Evolutionary conservation across 2,797 vertebrate genomes (phyloP), one percentile per base, ranked within the genome.

Genomic region (Acipenser oxyrinchus): DNA sequence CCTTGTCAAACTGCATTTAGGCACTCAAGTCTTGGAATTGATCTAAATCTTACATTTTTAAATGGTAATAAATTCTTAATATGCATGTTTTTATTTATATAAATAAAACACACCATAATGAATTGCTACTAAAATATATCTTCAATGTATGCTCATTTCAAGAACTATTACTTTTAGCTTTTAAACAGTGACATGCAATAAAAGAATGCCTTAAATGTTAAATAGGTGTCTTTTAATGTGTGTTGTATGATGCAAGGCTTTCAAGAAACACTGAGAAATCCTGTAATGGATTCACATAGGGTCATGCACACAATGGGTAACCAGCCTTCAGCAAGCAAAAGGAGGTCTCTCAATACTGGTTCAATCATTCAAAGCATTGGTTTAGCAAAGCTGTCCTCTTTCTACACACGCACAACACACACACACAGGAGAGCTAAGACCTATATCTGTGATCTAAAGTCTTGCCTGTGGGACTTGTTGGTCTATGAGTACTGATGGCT

Each of bases 381-480:
- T 67, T 58, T 58, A 6, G 2, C 55, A 12, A 11, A 10, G 55
- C 55, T 10, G 49, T 63, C 70, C 74, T 66, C 9, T 62, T 49
- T 49, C 58, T 59, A 12, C 49, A 73, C 67, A 58, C 71, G 74
- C 75, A 66, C 69, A 75, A 69, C 53, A 81, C 11, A 73, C 70
- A 75, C 66, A 80, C 73, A 83, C 72, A 48, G 80, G 74, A 76
- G 78, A 74, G 75, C 77, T 79, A 72, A 83, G 77, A 74, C 79
- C 88, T 87, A 78, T 77, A 79, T 85, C 86, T 87, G 80, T 37
- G 23, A 85, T 72, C 82, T 87, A 81, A 6, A 60, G 74, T 87
- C 88, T 91, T 91, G 89, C 88, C 89, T 91, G 85, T 79, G 83
- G 76, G 75, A 76, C 83, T 90, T 81, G 87, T 77, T 86, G 85